Evolutionary conservation across 1,140 invertebrate genomes (phyloP).

Genomic region (Lethocerus indicus): DNA sequence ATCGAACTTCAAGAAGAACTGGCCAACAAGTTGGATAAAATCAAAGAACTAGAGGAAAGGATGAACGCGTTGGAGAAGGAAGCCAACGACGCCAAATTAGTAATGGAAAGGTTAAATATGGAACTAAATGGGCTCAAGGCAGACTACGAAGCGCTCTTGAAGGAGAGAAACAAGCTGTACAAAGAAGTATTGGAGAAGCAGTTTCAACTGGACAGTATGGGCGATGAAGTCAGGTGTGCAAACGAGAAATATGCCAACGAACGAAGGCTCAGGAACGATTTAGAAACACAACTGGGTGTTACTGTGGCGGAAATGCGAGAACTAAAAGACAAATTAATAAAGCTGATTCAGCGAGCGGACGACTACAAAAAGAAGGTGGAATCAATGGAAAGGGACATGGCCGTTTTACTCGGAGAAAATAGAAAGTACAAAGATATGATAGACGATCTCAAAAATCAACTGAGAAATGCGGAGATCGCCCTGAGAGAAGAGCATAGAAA

Average conservation of each 20-base stretch:
- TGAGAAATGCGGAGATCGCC: background rate
- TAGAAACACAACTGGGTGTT: background rate
- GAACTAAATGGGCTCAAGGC: background rate
- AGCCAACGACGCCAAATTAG: background rate
- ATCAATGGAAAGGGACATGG: background rate
- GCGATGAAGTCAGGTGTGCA: too few species aligned
- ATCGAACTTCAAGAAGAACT: background rate
- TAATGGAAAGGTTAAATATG: background rate
- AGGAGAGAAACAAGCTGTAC: background rate
- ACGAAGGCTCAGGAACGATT: too few species aligned
- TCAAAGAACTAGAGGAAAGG: background rate
- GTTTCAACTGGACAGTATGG: too few species aligned
- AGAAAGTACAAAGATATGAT: background rate
- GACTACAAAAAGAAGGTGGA: background rate
- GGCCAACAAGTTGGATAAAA: background rate
- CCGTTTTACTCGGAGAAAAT: background rate
- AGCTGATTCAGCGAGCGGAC: constrained; percentile 1
- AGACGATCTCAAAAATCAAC: background rate
- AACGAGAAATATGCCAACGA: too few species aligned
- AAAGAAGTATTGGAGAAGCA: background rate
- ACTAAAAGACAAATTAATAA: background rate
- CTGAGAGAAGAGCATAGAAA: background rate
- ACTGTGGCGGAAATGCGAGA: background rate
- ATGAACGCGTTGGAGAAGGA: background rate
- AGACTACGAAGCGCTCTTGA: background rate